Conservation (phyloP, 2,797 vertebrate species). For the Heliangelus exortis region DNA sequence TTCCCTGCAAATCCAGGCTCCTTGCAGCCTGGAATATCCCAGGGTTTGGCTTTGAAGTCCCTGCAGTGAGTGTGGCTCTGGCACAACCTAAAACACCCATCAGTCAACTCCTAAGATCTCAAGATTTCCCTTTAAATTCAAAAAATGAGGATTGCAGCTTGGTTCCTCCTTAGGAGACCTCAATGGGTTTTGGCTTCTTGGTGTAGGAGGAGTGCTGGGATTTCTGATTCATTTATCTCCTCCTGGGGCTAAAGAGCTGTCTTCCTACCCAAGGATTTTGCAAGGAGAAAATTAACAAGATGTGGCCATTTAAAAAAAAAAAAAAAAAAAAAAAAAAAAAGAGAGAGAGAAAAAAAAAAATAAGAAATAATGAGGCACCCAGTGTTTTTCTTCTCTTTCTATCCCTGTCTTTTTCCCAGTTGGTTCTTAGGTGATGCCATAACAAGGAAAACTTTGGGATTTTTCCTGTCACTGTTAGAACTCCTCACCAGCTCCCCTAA, state of each 20-base stretch:
- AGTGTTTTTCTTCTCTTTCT: neutral
- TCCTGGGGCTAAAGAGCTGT: fast-evolving
- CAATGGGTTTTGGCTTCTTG: fast-evolving
- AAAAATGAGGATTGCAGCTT: neutral
- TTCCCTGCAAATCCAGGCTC: neutral
- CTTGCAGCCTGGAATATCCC: neutral
- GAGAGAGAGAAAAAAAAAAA: no score
- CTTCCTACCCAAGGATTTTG: neutral
- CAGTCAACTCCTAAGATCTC: neutral
- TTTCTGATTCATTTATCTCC: fast-evolving
- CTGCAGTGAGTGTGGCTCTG: neutral
- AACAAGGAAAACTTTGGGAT: neutral
- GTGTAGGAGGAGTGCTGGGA: fast-evolving
- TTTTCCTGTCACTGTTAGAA: neutral
- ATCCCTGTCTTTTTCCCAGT: neutral
- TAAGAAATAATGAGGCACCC: neutral
- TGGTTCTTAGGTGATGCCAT: neutral
- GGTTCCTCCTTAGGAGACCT: neutral
- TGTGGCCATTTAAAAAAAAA: no score
- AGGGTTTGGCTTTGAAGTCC: neutral
- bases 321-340: no score
- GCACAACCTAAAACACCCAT: neutral
- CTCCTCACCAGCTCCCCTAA: neutral
- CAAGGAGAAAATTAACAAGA: neutral
- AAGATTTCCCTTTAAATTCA: neutral